Evolutionary conservation across 2,888 invertebrate species (phyloP), one percentile per base, ranked within the genome.

Genomic region (Aspidiotus destructor): DNA sequence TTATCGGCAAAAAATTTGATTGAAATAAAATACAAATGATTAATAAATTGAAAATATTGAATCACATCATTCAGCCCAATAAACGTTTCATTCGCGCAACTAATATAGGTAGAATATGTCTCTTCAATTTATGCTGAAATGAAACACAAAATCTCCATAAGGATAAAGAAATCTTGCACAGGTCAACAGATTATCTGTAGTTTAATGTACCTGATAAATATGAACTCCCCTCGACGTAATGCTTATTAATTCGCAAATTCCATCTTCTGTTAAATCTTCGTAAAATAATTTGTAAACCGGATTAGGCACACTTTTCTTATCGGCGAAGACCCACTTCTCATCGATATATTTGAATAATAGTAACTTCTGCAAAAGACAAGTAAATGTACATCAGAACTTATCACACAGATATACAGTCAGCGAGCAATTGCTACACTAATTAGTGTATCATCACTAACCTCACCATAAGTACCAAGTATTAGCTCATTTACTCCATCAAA

Each of bases 401-500:
- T 58, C 41, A 58, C 13, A 5, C n/a, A n/a, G 1, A 28, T 28
- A 28, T 28, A 28, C 5, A 28, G 28, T 28, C 1, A 28, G 28
- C 28, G 5, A 28, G 5, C 28, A 28, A 28, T 28, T 28, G 2
- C 1, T 28, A 3, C 5, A 28, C 28, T 28, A 28, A 1, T 28
- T 28, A 28, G 5, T 6, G 6, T 48, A 11, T 11, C 11, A 48
- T 48, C 1, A 65, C 68, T 72, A 75, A 82, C 83, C 76, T 85
- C 83, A 48, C 83, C 83, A 76, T 85, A 86, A 10, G 84, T 86
- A 68, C 87, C 87, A 48, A 88, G 76, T 28, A 87, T 74, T 69
- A 88, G 82, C 78, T 87, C 87, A 73, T 84, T 82, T 68, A 79
- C 76, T 1, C 86, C 85, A 77, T 87, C 87, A 79, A 87, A 84